Conservation (phyloP, 2,113 vertebrate species). For the Mormyrus lacerda region DNA sequence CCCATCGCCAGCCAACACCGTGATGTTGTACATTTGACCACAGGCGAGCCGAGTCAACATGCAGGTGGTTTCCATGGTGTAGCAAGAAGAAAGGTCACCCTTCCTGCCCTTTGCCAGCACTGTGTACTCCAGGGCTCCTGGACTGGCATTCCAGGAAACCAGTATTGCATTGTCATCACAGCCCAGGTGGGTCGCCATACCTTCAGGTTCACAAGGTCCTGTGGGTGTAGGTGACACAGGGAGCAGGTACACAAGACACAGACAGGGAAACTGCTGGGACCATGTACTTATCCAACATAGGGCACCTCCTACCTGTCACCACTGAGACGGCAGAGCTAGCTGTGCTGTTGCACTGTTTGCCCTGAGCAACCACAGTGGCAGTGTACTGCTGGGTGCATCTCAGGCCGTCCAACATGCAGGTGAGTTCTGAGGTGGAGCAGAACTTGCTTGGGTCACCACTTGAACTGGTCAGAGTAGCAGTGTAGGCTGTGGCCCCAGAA, state of each 20-base stretch:
- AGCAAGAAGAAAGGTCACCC: constrained; percentile 41
- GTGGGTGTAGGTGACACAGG: not conserved
- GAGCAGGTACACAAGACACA: not conserved
- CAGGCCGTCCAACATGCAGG: constrained; percentile 38
- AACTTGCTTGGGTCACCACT: constrained; percentile 21
- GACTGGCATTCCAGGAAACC: constrained; percentile 47
- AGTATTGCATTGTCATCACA: constrained; percentile 43
- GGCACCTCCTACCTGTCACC: constrained; percentile 23
- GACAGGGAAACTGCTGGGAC: not conserved
- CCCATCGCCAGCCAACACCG: constrained; percentile 44
- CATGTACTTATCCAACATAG: not conserved
- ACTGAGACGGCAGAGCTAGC: constrained; percentile 27
- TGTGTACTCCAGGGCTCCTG: constrained; percentile 39
- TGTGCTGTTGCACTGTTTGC: constrained; percentile 36
- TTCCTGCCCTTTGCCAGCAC: constrained; percentile 30
- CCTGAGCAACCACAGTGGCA: constrained; percentile 32
- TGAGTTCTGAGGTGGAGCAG: constrained; percentile 31
- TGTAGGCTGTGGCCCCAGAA: constrained; percentile 38
- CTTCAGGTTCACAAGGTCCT: constrained; percentile 51
- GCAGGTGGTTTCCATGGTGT: constrained; percentile 45
- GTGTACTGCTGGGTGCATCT: constrained; percentile 44
- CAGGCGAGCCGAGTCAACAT: constrained; percentile 48
- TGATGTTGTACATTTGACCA: constrained; percentile 50
- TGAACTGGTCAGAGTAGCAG: constrained; percentile 30
- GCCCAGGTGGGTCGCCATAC: constrained; percentile 39